Evolutionary conservation across 2,113 vertebrate species (phyloP), one percentile per base, ranked within the genome.

Genomic region (Phrynosoma platyrhinos): DNA sequence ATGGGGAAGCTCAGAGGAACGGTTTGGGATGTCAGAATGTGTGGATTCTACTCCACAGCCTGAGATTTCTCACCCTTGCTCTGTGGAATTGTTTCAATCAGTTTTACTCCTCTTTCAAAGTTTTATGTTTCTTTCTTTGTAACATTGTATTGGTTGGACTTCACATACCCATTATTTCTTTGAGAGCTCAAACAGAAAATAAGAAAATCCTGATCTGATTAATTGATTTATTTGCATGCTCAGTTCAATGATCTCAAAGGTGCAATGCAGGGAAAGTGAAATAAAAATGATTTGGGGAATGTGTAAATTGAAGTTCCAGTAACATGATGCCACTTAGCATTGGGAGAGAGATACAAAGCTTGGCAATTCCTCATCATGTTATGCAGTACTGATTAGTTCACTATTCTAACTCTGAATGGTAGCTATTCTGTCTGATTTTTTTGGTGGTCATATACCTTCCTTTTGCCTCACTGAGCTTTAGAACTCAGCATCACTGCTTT

Each of bases 191-290:
- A 36, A 32, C 30, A 47, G 25, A 23, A 66, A 36, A 16, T 12
- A 42, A 25, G 69, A 64, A 23, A 66, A 76, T 47, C 18, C 36
- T 66, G 36, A 6, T 8, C 30, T 66, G 53, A 47, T 75, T 30
- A 53, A 25, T 55, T 52, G 86, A 53, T 88, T 77, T 77, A 53
- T 77, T 53, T 53, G 71, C n/a, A 52, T 12, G 55, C 40, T 66
- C 27, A 12, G 12, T 68, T 69, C 42, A 68, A 1, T 69, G 72
- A 82, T 76, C 66, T 88, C 79, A 88, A 66, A 83, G 52, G 13
- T 53, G 42, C 55, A 12, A 58, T 76, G 80, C 52, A 66, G 79
- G 79, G 27, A 87, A 87, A 82, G 75, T 82, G 55, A 87, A 87
- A 74, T 68, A 36, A 82, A 66, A 53, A n/a, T 36, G 58, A 88